Conservation (phyloP, 1,140 invertebrate species). For the Drosophila serrata region DNA sequence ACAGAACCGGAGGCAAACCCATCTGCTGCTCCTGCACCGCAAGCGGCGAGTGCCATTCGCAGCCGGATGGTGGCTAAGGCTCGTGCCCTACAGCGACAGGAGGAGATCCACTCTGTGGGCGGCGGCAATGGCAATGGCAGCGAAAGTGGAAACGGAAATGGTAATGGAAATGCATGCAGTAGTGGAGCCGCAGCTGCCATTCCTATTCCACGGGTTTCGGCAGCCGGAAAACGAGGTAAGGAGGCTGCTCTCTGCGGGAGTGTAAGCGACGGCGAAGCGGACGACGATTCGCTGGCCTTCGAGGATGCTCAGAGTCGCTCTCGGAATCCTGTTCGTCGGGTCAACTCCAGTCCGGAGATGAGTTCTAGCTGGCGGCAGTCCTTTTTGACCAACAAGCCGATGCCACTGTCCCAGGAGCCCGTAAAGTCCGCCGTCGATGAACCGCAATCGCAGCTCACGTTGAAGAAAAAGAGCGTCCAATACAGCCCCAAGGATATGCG, state of each 20-base stretch:
- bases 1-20: constrained; percentile 17
- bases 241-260: constrained; percentile 78
- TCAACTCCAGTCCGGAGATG: constrained; percentile 96
- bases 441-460: constrained; percentile 72
- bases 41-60: constrained; percentile 36
- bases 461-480: constrained; percentile 87
- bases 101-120: constrained; percentile 71
- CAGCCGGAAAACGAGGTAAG: constrained; percentile 60
- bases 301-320: constrained; percentile 86
- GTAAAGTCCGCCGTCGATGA: constrained; percentile 82
- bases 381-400: constrained; percentile 66
- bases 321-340: constrained; percentile 92
- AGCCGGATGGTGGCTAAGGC: constrained; percentile 61
- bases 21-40: not conserved
- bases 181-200: constrained; percentile 79
- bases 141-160: constrained; percentile 26
- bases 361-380: constrained; percentile 93
- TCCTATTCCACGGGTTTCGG: constrained; percentile 66
- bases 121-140: constrained; percentile 34
- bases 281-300: constrained; percentile 86
- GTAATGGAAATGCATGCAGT: constrained; percentile 21
- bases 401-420: constrained; percentile 60
- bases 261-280: constrained; percentile 87
- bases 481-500: constrained; percentile 85
- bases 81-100: constrained; percentile 72